Evolutionary conservation across 2,888 invertebrate genomes (phyloP), one percentile per base, ranked within the genome.

Genomic region (Drosophila lutescens): DNA sequence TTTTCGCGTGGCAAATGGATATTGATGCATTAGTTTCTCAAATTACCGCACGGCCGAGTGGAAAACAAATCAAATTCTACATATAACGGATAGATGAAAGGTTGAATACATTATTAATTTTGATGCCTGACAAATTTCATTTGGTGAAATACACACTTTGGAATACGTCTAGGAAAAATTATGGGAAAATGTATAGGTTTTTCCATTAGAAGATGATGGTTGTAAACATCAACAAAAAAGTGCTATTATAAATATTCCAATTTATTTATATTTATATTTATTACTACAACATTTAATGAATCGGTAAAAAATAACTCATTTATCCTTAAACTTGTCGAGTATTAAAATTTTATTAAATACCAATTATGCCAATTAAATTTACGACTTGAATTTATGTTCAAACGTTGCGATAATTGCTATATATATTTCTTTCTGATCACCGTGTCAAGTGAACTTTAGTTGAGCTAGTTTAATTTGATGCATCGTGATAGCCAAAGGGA

Each of bases 1-100:
- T 66, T 49, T 66, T 66, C 65, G 55, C 60, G 62, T 63, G 65
- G 55, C 46, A 65, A 55, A 47, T 65, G 65, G 54, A 65, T 46
- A 65, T 62, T 47, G 53, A 63, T 53, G 65, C 65, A 46, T 54
- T 54, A 65, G 55, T 47, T 47, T 17, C 54, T 66, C 65, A 41
- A 20, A 65, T 66, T 66, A 66, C 66, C 40, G 34, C 17, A 34
- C 7, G 34, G 12, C 2, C 41, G 15, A 10, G 49, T 43, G 26
- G 36, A 65, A 66, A 65, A 63, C 55, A 54, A 66, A 66, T 47
- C 65, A 63, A 40, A 36, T 65, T 47, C 40, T 47, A 41, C 55
- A 47, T 66, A 47, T 63, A 53, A 32, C 23, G 34, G 23, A 26
- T 54, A 65, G 66, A 66, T 66, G 55, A 66, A 66, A 66, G 65